A percentile compares a stretch with the other conserved stretches of the same genome.
phyloP scores from a whole-genome alignment of 2,797 vertebrate genomes.

The Anniella stebbinsi region DNA sequence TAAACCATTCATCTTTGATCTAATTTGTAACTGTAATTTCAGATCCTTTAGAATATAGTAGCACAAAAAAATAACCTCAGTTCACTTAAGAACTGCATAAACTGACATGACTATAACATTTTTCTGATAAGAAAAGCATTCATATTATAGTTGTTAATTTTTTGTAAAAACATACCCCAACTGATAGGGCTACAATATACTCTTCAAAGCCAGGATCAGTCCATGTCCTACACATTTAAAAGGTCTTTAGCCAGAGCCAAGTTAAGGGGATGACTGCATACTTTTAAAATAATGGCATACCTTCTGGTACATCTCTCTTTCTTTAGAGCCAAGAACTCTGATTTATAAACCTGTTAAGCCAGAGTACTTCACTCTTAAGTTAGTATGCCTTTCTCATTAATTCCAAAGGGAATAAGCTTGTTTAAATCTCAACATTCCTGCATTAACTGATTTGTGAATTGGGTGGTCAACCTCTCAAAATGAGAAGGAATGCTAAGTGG shows the following conservation, averaged over 20 bases:
- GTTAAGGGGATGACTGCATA: neutral
- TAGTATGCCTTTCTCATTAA: neutral
- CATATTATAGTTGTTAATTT: neutral
- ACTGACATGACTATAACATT: neutral
- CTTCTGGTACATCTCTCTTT: neutral
- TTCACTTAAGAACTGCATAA: neutral
- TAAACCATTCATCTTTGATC: neutral
- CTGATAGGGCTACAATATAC: neutral
- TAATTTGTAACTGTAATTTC: neutral
- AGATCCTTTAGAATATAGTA: neutral
- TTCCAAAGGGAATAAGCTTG: neutral
- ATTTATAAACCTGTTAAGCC: neutral
- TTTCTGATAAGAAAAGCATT: neutral
- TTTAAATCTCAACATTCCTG: neutral
- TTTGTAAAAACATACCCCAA: neutral
- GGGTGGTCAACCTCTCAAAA: conserved; percentile 47
- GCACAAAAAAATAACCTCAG: neutral
- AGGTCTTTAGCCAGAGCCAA: neutral
- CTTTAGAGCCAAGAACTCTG: neutral
- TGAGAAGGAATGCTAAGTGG: conserved; percentile 35
- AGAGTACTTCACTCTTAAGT: neutral
- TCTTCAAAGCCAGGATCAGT: neutral
- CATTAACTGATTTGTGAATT: neutral
- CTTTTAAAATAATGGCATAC: neutral
- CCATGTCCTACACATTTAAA: neutral